Conservation (phyloP, 1,140 invertebrate species). For the Akabosia matsudoensis region DNA sequence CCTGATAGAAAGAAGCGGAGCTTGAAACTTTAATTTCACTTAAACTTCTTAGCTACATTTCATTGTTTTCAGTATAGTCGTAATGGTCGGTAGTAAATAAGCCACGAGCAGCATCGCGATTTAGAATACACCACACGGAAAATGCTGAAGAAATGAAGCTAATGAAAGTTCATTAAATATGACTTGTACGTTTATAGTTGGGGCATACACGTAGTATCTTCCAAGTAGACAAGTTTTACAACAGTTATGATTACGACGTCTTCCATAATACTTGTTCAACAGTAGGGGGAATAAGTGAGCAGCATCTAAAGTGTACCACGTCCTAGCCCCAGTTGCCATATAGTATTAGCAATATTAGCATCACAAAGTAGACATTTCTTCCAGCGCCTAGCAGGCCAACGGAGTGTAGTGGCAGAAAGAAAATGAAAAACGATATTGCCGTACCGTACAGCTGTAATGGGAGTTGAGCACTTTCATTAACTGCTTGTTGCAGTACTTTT, state of each 20-base stretch:
- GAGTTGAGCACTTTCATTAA: slow-evolving; percentile 12
- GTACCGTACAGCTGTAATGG: slow-evolving; percentile 16
- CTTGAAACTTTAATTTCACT: slow-evolving; percentile 17
- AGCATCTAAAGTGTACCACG: neutral
- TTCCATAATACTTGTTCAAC: too few relatives aligned
- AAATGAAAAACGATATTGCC: slow-evolving; percentile 16
- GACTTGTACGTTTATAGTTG: neutral
- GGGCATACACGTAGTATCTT: neutral
- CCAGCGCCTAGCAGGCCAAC: neutral
- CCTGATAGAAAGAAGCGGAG: neutral
- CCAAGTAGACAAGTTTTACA: neutral
- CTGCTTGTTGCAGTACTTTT: neutral
- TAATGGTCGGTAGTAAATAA: too few relatives aligned
- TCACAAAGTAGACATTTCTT: neutral
- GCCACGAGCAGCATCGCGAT: neutral
- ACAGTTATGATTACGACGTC: neutral
- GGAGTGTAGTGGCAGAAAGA: neutral
- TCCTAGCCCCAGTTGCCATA: neutral
- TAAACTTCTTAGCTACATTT: too few relatives aligned
- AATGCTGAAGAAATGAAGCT: neutral
- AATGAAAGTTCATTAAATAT: slow-evolving; percentile 24
- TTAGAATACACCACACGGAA: neutral
- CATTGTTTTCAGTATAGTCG: neutral
- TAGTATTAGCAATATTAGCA: neutral
- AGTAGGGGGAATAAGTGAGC: too few relatives aligned